Percentiles rank a stretch among this genome's conserved stretches.
phyloP scores from a whole-genome alignment of 2,113 vertebrate species.

The Tor tambroides region DNA sequence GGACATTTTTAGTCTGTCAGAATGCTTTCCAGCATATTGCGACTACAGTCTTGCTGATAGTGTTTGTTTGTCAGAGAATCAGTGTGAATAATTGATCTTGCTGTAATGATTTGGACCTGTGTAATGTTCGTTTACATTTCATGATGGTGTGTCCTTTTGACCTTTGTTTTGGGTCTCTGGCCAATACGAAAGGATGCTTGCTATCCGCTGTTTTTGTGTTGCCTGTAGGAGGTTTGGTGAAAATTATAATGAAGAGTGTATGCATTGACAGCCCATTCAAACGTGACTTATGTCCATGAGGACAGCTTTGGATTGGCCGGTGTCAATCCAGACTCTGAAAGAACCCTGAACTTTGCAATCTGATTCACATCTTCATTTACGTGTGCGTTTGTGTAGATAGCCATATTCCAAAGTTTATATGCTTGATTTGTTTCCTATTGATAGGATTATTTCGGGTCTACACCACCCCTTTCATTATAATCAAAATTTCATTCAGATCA shows the following conservation, averaged over 20 bases:
- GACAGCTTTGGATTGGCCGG: background rate
- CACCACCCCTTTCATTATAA: too few species aligned
- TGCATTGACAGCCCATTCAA: conserved; percentile 35
- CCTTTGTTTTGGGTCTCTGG: conserved; percentile 5
- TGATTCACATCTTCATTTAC: too few species aligned
- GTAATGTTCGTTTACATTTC: conserved; percentile 21
- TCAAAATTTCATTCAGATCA: too few species aligned
- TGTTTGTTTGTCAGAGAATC: conserved; percentile 36
- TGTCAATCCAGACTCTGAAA: too few species aligned
- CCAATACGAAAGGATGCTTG: background rate
- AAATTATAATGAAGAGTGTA: conserved; percentile 19
- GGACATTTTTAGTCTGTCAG: conserved; percentile 27
- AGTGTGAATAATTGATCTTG: conserved; percentile 40
- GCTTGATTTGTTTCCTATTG: too few species aligned
- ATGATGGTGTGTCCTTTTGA: conserved; percentile 33
- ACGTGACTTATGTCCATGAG: background rate
- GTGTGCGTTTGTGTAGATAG: too few species aligned
- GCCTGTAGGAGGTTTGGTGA: conserved; percentile 14
- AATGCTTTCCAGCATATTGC: conserved; percentile 3
- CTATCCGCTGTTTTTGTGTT: conserved; percentile 19
- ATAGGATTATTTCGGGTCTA: too few species aligned
- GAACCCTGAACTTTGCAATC: too few species aligned
- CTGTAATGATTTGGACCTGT: background rate
- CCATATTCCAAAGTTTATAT: too few species aligned
- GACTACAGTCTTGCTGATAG: background rate